Conservation (phyloP, 2,888 invertebrate genomes). For the Lathronympha strigana region DNA sequence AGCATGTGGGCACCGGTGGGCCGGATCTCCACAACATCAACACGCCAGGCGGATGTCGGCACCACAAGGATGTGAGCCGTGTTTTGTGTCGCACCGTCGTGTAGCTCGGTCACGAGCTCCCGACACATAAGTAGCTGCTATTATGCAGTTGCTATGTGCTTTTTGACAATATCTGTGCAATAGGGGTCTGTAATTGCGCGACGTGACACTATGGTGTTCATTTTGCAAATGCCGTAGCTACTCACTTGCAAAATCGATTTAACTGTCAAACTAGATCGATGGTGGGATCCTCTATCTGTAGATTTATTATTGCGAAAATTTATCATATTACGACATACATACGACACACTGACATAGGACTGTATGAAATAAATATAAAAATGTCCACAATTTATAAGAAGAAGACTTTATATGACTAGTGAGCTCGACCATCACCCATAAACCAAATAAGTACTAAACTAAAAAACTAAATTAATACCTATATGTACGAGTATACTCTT, state of each 20-base stretch:
- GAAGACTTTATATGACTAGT: not conserved
- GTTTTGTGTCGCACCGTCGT: conserved; percentile 58
- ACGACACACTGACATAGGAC: no score
- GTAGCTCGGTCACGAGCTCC: conserved; percentile 62
- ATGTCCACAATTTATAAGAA: no score
- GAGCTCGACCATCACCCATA: no score
- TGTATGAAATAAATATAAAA: no score
- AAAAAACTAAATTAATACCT: no score
- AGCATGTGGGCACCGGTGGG: conserved; percentile 25
- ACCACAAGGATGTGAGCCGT: conserved; percentile 66
- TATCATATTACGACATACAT: not conserved
- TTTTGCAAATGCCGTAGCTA: no score
- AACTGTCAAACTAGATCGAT: not conserved
- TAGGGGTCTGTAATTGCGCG: not conserved
- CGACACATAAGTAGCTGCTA: conserved; percentile 23
- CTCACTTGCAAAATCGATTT: not conserved
- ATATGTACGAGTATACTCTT: no score
- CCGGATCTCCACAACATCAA: conserved; percentile 41
- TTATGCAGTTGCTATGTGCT: conserved; percentile 37
- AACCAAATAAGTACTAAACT: no score
- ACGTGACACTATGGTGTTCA: no score
- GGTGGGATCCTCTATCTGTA: not conserved
- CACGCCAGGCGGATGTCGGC: conserved; percentile 51
- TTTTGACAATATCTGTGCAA: conserved; percentile 19
- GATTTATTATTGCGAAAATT: not conserved